Percentiles rank a stretch among this genome's conserved stretches.
These are phyloP conservation scores for Stenolophus ochropezus DNA, from an alignment of 2,888 invertebrate genomes.

Conservation along the genomic window DNA sequence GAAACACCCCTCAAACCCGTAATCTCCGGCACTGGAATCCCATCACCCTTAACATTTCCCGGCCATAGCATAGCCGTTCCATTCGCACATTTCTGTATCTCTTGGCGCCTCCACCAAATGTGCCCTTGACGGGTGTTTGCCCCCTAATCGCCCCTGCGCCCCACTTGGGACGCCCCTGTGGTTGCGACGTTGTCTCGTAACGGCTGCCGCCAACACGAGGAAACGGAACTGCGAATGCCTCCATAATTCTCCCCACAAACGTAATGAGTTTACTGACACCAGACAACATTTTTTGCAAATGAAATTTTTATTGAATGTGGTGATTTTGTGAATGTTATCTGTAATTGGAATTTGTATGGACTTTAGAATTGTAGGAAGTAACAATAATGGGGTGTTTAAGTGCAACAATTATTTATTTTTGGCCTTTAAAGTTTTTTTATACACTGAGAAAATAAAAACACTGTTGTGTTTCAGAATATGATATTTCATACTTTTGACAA, in stretches of 20 bases:
- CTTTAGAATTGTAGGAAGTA: background rate
- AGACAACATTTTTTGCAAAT: constrained; percentile 3
- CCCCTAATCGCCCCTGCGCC: background rate
- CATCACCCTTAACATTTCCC: background rate
- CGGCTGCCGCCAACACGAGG: background rate
- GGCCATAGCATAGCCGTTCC: background rate
- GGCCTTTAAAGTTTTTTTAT: background rate
- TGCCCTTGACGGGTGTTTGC: background rate
- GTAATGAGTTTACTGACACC: constrained; percentile 39
- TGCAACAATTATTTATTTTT: background rate
- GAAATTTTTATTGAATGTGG: background rate
- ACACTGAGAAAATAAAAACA: background rate
- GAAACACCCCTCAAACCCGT: too few relatives aligned
- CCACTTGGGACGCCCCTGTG: background rate
- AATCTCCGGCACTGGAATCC: background rate
- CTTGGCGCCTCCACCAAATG: background rate
- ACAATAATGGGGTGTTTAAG: background rate
- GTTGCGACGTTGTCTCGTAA: background rate
- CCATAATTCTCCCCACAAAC: constrained; percentile 4
- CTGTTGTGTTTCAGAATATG: too few relatives aligned
- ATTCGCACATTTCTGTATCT: background rate
- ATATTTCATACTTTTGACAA: too few relatives aligned
- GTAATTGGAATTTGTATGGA: background rate
- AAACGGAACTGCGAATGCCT: background rate
- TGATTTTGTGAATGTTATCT: background rate